Conservation (phyloP, 2,113 vertebrate species). For the Channa maculata region DNA sequence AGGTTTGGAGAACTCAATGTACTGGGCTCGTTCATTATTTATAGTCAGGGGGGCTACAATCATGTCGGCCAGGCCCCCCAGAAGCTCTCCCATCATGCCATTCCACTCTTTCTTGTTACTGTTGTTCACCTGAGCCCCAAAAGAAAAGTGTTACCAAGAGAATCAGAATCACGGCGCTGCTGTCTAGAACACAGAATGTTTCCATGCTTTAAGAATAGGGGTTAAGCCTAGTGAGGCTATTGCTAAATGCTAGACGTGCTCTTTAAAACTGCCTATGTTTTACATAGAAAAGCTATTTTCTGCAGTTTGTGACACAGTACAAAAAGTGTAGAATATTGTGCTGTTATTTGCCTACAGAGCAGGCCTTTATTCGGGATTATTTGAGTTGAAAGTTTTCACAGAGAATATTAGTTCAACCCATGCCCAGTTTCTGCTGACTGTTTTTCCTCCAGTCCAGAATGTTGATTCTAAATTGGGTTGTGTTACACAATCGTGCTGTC, state of each 20-base stretch:
- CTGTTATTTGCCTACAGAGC: too few relatives aligned
- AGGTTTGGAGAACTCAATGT: slow-evolving; percentile 99
- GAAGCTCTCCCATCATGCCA: slow-evolving; percentile 98
- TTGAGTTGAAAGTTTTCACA: too few relatives aligned
- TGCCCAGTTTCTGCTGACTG: too few relatives aligned
- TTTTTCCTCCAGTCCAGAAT: too few relatives aligned
- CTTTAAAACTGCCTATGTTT: background rate
- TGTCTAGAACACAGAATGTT: slow-evolving; percentile 18
- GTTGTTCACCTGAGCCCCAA: slow-evolving; percentile 92
- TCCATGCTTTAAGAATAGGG: slow-evolving; percentile 39
- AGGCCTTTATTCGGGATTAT: too few relatives aligned
- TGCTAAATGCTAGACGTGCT: background rate
- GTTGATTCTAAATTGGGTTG: background rate
- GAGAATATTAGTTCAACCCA: too few relatives aligned
- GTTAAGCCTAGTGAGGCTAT: slow-evolving; percentile 28
- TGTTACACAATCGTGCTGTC: background rate
- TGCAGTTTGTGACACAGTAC: too few relatives aligned
- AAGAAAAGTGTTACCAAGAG: slow-evolving; percentile 19
- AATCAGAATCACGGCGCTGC: slow-evolving; percentile 29
- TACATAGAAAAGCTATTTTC: background rate
- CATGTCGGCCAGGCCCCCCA: slow-evolving; percentile 97
- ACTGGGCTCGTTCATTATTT: slow-evolving; percentile 98
- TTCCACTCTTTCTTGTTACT: slow-evolving; percentile 99
- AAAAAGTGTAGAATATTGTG: too few relatives aligned
- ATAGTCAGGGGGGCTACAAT: slow-evolving; percentile 98